Evolutionary conservation across 2,888 invertebrate species (phyloP).

Genomic region (Lomographa bimaculata): DNA sequence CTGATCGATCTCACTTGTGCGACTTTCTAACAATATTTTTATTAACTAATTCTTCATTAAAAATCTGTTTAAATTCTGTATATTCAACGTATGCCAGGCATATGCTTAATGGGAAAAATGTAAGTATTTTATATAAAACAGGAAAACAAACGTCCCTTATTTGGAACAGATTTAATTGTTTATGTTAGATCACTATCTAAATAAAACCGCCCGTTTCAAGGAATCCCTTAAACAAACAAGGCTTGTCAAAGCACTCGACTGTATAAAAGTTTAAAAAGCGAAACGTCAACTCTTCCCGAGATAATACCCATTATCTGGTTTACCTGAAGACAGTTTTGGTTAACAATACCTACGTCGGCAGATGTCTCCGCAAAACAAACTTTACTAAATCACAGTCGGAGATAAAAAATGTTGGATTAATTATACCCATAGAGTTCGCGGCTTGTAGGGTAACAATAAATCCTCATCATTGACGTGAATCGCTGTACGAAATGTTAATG

Average conservation of each 20-base stretch:
- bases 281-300: conserved; percentile 76
- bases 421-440: conserved; percentile 60
- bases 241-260: conserved; percentile 75
- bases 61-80: too few relatives aligned
- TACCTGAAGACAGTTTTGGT: conserved; percentile 69
- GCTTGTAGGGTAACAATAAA: conserved; percentile 70
- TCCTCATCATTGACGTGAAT: conserved; percentile 79
- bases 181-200: conserved; percentile 53
- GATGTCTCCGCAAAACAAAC: conserved; percentile 81
- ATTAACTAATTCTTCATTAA: conserved; percentile 9
- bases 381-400: conserved; percentile 68
- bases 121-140: not conserved
- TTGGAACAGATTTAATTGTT: conserved; percentile 33
- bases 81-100: not conserved
- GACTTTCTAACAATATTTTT: conserved; percentile 41
- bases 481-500: conserved; percentile 79
- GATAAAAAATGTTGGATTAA: conserved; percentile 67
- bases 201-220: conserved; percentile 48
- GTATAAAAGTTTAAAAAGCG: conserved; percentile 65
- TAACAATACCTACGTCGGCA: conserved; percentile 70
- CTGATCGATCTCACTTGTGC: conserved; percentile 54
- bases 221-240: conserved; percentile 69
- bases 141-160: conserved; percentile 13
- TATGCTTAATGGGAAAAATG: too few relatives aligned
- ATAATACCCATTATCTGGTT: conserved; percentile 76